These are phyloP conservation scores for Meliscaeva auricollis DNA, from an alignment of 2,888 invertebrate species.

Conservation along the genomic window DNA sequence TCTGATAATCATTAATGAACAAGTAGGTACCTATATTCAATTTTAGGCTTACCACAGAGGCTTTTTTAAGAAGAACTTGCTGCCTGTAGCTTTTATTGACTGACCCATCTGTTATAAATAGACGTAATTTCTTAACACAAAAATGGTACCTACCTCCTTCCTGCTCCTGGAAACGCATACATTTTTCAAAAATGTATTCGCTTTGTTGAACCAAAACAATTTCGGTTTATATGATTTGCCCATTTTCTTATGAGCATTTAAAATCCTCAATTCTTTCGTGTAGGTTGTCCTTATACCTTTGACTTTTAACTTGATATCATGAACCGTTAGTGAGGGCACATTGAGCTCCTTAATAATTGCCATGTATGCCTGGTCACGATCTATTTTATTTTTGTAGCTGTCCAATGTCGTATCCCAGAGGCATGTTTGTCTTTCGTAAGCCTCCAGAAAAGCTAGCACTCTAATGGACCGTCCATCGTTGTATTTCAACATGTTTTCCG, in stretches of 20 bases:
- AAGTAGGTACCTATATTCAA: too few relatives aligned
- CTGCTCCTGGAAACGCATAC: slow-evolving; percentile 78
- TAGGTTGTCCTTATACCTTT: slow-evolving; percentile 83
- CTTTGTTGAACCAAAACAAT: slow-evolving; percentile 80
- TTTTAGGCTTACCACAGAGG: too few relatives aligned
- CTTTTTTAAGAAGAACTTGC: too few relatives aligned
- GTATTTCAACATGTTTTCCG: slow-evolving; percentile 77
- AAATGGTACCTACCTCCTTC: slow-evolving; percentile 45
- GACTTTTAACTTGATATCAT: slow-evolving; percentile 82
- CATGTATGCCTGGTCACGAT: slow-evolving; percentile 80
- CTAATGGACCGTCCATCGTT: slow-evolving; percentile 79
- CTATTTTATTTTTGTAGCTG: slow-evolving; percentile 80
- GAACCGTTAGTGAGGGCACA: slow-evolving; percentile 79
- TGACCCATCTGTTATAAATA: too few relatives aligned
- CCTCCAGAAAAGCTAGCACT: slow-evolving; percentile 80
- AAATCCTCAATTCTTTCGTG: slow-evolving; percentile 80
- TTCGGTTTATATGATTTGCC: slow-evolving; percentile 79
- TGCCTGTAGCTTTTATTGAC: too few relatives aligned
- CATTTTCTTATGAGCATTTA: slow-evolving; percentile 78
- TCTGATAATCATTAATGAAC: too few relatives aligned
- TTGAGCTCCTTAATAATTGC: slow-evolving; percentile 80
- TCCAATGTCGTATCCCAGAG: slow-evolving; percentile 80
- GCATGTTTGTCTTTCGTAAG: slow-evolving; percentile 81
- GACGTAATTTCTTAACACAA: too few relatives aligned
- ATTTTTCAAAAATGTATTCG: slow-evolving; percentile 79